A percentile compares a stretch with the other conserved stretches of the same genome.
These are phyloP conservation scores for Numenius phaeopus DNA, from an alignment of 2,797 vertebrate genomes.

Conservation along the genomic window DNA sequence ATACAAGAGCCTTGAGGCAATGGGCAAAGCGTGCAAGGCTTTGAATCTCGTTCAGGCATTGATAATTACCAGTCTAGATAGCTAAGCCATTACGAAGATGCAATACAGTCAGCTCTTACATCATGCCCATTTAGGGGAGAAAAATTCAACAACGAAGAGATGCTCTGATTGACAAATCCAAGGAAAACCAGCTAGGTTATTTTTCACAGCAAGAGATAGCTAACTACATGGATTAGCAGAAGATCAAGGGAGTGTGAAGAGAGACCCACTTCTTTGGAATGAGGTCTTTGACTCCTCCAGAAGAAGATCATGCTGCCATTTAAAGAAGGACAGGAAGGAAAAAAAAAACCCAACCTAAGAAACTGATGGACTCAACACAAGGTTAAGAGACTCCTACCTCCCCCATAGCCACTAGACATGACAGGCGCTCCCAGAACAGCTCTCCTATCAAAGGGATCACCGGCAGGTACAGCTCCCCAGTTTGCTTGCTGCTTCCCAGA, in stretches of 20 bases:
- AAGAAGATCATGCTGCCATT: not conserved
- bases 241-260: not conserved
- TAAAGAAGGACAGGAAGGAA: not conserved
- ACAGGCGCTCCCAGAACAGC: not conserved
- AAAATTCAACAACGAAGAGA: constrained; percentile 17
- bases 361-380: not conserved
- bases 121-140: constrained; percentile 57
- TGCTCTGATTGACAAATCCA: not conserved
- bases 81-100: not conserved
- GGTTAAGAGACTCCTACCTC: not conserved
- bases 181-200: constrained; percentile 15
- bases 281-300: not conserved
- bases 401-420: not conserved
- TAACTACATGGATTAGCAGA: not conserved
- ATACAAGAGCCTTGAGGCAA: not conserved
- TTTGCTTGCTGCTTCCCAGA: not conserved
- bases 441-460: not conserved
- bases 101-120: not conserved
- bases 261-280: not conserved
- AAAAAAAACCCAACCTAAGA: not conserved
- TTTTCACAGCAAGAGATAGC: not conserved
- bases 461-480: not conserved
- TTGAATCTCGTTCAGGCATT: not conserved
- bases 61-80: constrained; percentile 29
- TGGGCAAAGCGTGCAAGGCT: accelerated